Evolutionary conservation across 2,888 invertebrate genomes (phyloP).

Genomic region (Acronicta leporina): DNA sequence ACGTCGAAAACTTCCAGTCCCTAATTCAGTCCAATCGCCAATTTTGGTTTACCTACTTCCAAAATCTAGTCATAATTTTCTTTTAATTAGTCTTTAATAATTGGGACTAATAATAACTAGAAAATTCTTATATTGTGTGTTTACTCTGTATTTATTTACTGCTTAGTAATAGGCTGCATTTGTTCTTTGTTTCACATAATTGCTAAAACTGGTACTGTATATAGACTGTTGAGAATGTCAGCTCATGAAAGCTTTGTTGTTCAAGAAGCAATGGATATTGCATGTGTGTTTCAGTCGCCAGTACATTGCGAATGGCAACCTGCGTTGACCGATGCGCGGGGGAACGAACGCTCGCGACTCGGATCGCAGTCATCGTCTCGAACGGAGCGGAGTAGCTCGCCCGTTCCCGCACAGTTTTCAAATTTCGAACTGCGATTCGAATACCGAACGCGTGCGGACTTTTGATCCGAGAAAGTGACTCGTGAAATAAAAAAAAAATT

Average conservation of each 20-base stretch:
- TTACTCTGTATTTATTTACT: constrained; percentile 34
- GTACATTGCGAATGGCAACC: constrained; percentile 53
- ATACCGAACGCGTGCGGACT: constrained; percentile 58
- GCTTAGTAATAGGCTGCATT: constrained; percentile 24
- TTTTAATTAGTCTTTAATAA: too few species aligned
- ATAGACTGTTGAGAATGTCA: constrained; percentile 15
- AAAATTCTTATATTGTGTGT: too few species aligned
- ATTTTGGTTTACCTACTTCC: too few species aligned
- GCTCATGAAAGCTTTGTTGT: background rate
- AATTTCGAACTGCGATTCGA: constrained; percentile 59
- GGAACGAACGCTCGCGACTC: constrained; percentile 71
- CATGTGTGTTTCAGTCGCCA: constrained; percentile 31
- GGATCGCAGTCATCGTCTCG: constrained; percentile 78
- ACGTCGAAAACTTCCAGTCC: too few species aligned
- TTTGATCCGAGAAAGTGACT: constrained; percentile 72
- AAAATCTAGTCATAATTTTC: too few species aligned
- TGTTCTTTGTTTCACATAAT: constrained; percentile 8
- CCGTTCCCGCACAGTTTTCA: constrained; percentile 60
- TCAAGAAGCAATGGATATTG: constrained; percentile 48
- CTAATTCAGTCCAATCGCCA: too few species aligned
- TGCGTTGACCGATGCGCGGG: constrained; percentile 76
- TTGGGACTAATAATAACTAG: too few species aligned
- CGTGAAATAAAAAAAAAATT: constrained; percentile 61
- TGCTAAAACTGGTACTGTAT: constrained; percentile 8
- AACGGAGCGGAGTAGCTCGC: constrained; percentile 75